Evolutionary conservation across 2,888 invertebrate genomes (phyloP), one percentile per base, ranked within the genome.

Genomic region (Tridacna gigas): DNA sequence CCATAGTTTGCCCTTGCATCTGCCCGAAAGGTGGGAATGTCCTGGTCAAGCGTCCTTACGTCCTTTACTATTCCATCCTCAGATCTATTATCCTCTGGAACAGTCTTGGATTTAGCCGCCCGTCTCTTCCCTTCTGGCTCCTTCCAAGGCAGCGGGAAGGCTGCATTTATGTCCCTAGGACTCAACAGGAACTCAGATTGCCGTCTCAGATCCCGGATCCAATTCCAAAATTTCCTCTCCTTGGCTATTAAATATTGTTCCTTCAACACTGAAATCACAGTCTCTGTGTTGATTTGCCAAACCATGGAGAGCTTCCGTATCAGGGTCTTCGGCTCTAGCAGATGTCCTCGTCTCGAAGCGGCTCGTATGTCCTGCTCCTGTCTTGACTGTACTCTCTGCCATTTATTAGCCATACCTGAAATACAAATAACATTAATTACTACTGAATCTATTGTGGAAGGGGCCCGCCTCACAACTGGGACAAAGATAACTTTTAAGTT

Each of bases 281-380:
- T 11, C 26, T 66, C 66, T 15, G 66, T 66, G 15, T 25, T 66
- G 0, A 66, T 26, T 9, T 28, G 22, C 28, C 28, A 26, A 7
- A 28, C 28, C 12, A 28, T 28, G 26, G 66, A 25, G 1, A 66
- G 26, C 26, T 66, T 26, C 26, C 26, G 9, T 26, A 66, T 28
- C 66, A 66, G 15, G 12, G 22, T 26, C 66, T 26, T 26, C 18
- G 26, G 26, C 28, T 25, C 18, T 26, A 25, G 18, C 26, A 66
- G 15, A 11, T 66, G 66, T 28, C 66, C 66, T 1, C 66, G 9
- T 66, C 26, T 5, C 26, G 66, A 66, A 66, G 66, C 66, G 28
- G 25, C 66, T 66, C 66, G 25, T 9, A 66, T 66, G 25, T 25
- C 25, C 66, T 66, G 66, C 28, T 66, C 26, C 66, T 66, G 66